Evolutionary conservation across 2,888 invertebrate species (phyloP).

Genomic region (Tipula confusa): DNA sequence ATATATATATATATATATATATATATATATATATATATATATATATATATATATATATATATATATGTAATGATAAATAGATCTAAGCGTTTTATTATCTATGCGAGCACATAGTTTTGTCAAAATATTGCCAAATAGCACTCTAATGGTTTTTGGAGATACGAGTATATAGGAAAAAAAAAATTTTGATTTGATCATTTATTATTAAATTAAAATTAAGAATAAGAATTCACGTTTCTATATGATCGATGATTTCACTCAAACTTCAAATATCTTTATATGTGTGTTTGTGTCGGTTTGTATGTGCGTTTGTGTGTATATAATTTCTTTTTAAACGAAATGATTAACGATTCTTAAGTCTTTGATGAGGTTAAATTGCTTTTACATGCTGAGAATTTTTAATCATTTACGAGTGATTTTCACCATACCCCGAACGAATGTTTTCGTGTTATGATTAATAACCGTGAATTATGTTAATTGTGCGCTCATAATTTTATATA

Average conservation of each 20-base stretch:
- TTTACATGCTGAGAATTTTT: slow-evolving; percentile 25
- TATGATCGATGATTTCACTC: slow-evolving; percentile 20
- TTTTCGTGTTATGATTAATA: neutral
- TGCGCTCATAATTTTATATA: neutral
- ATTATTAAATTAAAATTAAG: slow-evolving; percentile 13
- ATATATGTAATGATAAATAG: neutral
- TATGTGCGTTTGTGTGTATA: too few relatives aligned
- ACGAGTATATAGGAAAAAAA: neutral
- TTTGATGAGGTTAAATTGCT: slow-evolving; percentile 25
- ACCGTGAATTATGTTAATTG: neutral
- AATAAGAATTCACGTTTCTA: slow-evolving; percentile 25
- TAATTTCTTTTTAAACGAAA: slow-evolving; percentile 25
- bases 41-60: too few relatives aligned
- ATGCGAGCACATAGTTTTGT: neutral
- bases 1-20: too few relatives aligned
- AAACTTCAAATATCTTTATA: neutral
- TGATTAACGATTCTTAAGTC: slow-evolving; percentile 12
- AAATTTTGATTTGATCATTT: neutral
- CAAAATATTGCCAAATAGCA: neutral
- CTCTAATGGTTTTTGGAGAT: neutral
- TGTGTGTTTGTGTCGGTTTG: too few relatives aligned
- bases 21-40: too few relatives aligned
- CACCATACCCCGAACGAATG: neutral
- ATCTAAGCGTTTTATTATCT: neutral
- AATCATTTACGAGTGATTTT: slow-evolving; percentile 20